A percentile compares a stretch with the other conserved stretches of the same genome.
These are phyloP conservation scores for Probosciger aterrimus DNA, from an alignment of 2,113 vertebrate genomes.

Conservation along the genomic window DNA sequence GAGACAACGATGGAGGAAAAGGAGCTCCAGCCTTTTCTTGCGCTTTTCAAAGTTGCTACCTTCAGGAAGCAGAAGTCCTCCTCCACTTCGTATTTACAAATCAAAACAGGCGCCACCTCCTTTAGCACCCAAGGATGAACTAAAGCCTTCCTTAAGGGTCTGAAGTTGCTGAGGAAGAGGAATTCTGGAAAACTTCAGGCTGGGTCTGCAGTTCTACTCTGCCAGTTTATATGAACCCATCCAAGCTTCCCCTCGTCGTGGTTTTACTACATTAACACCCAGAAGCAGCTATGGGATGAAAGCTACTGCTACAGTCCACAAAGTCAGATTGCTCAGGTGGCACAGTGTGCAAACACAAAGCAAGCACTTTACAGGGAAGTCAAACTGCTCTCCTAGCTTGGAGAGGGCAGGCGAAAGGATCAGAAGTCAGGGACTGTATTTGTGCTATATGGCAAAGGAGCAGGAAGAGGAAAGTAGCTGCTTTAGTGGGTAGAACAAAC, in stretches of 20 bases:
- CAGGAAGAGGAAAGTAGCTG: neutral
- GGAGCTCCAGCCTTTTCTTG: neutral
- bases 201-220: neutral
- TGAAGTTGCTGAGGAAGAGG: neutral
- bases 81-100: neutral
- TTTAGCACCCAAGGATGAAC: neutral
- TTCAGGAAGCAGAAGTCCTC: neutral
- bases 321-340: neutral
- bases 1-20: neutral
- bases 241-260: neutral
- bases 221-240: neutral
- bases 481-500: neutral
- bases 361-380: neutral
- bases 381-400: neutral
- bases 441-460: neutral
- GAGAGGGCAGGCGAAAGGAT: neutral
- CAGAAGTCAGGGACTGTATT: neutral
- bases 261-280: neutral
- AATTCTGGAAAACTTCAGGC: neutral
- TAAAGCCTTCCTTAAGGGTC: neutral
- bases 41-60: neutral
- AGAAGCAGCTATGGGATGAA: neutral
- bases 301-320: neutral
- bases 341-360: neutral
- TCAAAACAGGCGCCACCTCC: neutral